Conservation (phyloP, 2,113 vertebrate species). For the Rattus rattus region DNA sequence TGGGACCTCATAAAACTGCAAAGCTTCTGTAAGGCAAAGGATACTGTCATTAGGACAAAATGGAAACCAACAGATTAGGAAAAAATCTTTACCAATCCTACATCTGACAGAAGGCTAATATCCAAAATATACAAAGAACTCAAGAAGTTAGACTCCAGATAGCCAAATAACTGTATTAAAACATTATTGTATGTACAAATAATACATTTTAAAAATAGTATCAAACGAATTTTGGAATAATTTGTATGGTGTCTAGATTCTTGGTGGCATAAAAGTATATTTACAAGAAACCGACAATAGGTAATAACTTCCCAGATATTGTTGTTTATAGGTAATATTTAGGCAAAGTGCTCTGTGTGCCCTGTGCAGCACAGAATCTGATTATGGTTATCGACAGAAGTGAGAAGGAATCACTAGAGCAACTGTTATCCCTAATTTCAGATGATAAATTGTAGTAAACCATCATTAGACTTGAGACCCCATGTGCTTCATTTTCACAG, state of each 20-base stretch:
- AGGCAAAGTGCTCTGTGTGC: not conserved
- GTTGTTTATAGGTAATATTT: not conserved
- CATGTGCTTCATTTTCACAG: slow-evolving; percentile 81
- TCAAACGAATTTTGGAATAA: not conserved
- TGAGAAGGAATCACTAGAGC: not conserved
- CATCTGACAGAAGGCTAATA: too few relatives aligned
- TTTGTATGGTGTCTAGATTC: not conserved
- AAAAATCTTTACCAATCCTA: too few relatives aligned
- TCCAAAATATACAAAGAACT: too few relatives aligned
- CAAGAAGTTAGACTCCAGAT: too few relatives aligned
- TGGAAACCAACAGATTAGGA: too few relatives aligned
- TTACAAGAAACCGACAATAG: slow-evolving; percentile 41
- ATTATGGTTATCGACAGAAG: not conserved
- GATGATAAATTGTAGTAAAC: not conserved
- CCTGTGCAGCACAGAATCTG: not conserved
- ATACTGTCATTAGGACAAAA: too few relatives aligned
- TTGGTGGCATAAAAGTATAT: not conserved
- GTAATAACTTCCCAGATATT: not conserved
- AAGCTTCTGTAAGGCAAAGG: too few relatives aligned
- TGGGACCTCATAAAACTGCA: too few relatives aligned
- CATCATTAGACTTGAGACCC: not conserved
- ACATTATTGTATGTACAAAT: not conserved
- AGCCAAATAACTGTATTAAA: too few relatives aligned
- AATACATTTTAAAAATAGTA: slow-evolving; percentile 11
- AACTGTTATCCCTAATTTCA: not conserved